Base-by-base conservation (phyloP, 2,113 vertebrate species). In the Alethe castanea region DNA sequence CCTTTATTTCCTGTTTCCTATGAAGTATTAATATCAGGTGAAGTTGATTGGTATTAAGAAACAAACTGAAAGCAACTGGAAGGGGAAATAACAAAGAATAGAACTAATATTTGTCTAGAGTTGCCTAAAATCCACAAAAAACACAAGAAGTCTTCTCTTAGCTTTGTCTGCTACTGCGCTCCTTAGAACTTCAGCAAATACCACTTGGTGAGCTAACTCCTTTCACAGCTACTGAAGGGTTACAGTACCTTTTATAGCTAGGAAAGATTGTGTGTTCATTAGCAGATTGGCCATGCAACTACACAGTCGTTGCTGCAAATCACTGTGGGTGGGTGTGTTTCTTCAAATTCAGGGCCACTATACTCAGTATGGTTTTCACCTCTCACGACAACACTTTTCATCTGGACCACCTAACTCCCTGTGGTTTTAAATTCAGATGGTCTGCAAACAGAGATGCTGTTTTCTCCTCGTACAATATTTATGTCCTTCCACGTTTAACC, bases 321-420 rank as follows among this genome's bases (percentile, higher is more conserved):
- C 72, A 60, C 72, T 60, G 64, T 1, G 19, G 14, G 18, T 9
- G 38, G 4, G 19, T 23, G 67, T 12, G 1, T 64, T 95, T 36
- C 79, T 86, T 59, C 80, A 74, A 67, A 93, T 23, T 38, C 61
- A 20, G 36, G 64, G 40, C 76, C 60, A 60, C 67, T 53, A 42
- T 18, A 40, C 25, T 72, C 9, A 3, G 33, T n/a, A 35, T 57
- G 64, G 48, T 81, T 94, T 90, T 90, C 72, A 92, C 71, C 79
- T 93, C 81, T 93, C 52, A 26, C 18, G 36, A 1, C 71, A 92
- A 88, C 67, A 74, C 76, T 84, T 97, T 90, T 93, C 80, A 90
- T 92, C 85, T 92, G 92, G 88, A 88, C 90, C 92, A 84, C 90
- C 94, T 78, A 80, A 78, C 54, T 86, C 86, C 61, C 67, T 22